These are phyloP conservation scores for Aradophagus sp. DNA, from an alignment of 1,140 invertebrate species.

Conservation along the genomic window DNA sequence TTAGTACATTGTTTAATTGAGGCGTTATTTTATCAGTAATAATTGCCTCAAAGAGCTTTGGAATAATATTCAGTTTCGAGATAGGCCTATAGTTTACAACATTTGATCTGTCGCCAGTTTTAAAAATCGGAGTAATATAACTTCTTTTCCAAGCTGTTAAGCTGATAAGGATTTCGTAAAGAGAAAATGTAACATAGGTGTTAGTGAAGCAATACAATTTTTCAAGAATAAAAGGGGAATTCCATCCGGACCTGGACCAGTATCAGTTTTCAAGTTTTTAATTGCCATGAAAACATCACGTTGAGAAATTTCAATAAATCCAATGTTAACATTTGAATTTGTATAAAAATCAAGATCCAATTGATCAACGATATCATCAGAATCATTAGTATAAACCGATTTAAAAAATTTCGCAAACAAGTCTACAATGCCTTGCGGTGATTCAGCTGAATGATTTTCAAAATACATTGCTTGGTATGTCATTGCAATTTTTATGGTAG, in stretches of 20 bases:
- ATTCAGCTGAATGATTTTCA: background rate
- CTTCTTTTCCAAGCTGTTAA: background rate
- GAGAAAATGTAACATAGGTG: conserved; percentile 1
- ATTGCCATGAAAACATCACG: background rate
- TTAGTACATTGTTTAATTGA: background rate
- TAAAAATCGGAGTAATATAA: background rate
- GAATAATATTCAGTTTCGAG: background rate
- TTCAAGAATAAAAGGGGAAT: background rate
- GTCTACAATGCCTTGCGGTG: conserved; percentile 1
- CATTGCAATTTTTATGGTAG: background rate
- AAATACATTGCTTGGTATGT: background rate
- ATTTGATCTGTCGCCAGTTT: background rate
- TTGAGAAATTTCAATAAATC: no score
- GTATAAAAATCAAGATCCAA: background rate
- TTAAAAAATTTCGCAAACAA: conserved; percentile 8
- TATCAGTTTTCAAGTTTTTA: background rate
- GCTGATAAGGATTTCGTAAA: background rate
- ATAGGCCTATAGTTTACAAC: background rate
- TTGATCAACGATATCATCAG: background rate
- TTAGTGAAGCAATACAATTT: background rate
- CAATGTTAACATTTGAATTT: no score
- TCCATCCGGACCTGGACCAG: background rate
- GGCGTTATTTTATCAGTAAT: background rate
- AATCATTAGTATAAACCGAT: background rate
- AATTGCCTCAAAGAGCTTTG: background rate